These are phyloP conservation scores for Drosophila affinis DNA, from an alignment of 2,888 invertebrate genomes.

Conservation along the genomic window DNA sequence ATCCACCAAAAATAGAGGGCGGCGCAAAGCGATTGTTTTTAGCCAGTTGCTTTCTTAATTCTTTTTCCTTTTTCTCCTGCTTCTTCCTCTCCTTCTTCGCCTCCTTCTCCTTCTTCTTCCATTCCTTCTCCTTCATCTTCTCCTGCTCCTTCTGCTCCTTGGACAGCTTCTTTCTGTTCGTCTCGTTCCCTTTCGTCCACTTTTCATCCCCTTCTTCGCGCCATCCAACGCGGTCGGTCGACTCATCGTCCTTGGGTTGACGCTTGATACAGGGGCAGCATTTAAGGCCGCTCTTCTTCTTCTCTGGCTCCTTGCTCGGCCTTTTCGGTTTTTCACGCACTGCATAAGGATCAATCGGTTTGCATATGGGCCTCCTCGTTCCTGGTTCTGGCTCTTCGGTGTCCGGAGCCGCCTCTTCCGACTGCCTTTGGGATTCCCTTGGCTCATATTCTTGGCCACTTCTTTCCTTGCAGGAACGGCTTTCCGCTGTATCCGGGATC, in stretches of 20 bases:
- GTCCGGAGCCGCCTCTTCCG: neutral
- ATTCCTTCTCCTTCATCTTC: too few relatives aligned
- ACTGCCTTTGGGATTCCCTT: too few relatives aligned
- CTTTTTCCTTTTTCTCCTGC: neutral
- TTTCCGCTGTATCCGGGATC: too few relatives aligned
- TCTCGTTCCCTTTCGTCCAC: neutral
- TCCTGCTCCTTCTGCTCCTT: neutral
- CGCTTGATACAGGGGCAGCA: neutral
- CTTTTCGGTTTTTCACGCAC: too few relatives aligned
- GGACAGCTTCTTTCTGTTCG: neutral
- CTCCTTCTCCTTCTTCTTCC: neutral
- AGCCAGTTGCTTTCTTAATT: too few relatives aligned
- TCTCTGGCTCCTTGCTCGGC: neutral
- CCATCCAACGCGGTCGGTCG: neutral
- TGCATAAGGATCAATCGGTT: neutral
- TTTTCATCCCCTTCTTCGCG: neutral
- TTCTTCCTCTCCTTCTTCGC: neutral
- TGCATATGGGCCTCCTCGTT: too few relatives aligned
- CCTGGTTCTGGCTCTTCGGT: too few relatives aligned
- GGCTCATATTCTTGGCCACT: too few relatives aligned
- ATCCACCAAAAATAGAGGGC: constrained; percentile 29
- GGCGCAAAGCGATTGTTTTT: neutral
- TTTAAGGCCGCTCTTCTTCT: neutral
- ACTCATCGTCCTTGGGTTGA: neutral
- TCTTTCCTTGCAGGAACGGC: too few relatives aligned